phyloP scores from a whole-genome alignment of 2,113 vertebrate genomes.

The Tinamus guttatus region DNA sequence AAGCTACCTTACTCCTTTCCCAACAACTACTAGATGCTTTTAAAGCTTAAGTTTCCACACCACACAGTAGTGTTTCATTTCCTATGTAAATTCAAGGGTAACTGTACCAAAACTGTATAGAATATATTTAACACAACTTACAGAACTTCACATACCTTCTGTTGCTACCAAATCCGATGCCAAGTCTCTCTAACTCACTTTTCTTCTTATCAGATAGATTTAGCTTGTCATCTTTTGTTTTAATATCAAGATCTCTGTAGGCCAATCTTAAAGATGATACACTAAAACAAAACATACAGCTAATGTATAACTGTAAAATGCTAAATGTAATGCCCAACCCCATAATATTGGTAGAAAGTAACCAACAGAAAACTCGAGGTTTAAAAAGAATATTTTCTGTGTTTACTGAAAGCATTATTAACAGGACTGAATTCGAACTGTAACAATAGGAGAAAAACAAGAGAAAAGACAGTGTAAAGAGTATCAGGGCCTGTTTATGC shows the following conservation, averaged over 20 bases:
- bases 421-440: not conserved
- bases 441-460: not conserved
- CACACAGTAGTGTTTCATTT: not conserved
- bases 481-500: not conserved
- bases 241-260: constrained; percentile 89
- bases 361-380: too few species aligned
- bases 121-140: not conserved
- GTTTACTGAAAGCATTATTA: not conserved
- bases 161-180: constrained; percentile 88
- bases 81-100: not conserved
- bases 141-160: constrained; percentile 66
- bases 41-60: not conserved
- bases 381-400: not conserved
- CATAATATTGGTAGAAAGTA: not conserved
- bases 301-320: not conserved
- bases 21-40: not conserved
- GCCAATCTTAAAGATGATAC: constrained; percentile 85
- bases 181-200: constrained; percentile 88
- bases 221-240: constrained; percentile 84
- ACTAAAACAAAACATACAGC: constrained; percentile 62
- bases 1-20: not conserved
- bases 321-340: not conserved
- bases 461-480: fast-evolving
- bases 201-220: constrained; percentile 84
- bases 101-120: not conserved